Evolutionary conservation across 1,140 invertebrate genomes (phyloP), one percentile per base, ranked within the genome.

Genomic region (Polypedilum vanderplanki): DNA sequence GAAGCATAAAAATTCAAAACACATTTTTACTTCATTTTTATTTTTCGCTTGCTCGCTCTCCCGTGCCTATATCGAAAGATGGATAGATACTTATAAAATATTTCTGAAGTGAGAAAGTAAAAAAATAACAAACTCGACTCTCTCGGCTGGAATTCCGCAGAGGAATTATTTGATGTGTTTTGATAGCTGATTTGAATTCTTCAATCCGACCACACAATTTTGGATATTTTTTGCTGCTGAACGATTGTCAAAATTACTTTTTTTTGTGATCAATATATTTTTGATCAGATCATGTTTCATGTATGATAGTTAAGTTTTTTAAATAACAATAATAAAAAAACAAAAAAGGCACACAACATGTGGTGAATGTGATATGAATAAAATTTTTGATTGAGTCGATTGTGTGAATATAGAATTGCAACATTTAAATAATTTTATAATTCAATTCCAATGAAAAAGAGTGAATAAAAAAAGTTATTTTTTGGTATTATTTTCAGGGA

Each of bases 1-100:
- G 12, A n/a, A 57, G 46, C 65, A 70, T 70, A 70, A 70, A 70
- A 22, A 70, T 70, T 70, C 65, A 70, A 70, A 70, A 70, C 65
- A 70, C 65, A 70, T 22, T 70, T 33, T 57, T 57, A 12, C n/a
- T 57, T 57, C 46, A 15, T 12, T 4, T 33, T 33, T 33, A 33
- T 33, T 33, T 33, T 5, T 33, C 24, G 24, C 5, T 33, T 33
- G 24, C 24, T 33, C 24, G 5, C 5, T 33, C 24, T 33, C 24
- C 24, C 24, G 24, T 33, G 24, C 15, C 46, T 4, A n/a, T 57
- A n/a, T 57, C 46, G n/a, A n/a, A 57, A 57, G 46, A 57, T 57
- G n/a, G 12, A 57, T 57, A 57, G 46, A 57, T n/a, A 57, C 46
- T 57, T 57, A 57, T 57, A 57, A 57, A 57, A 57, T 57, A 57